These are phyloP conservation scores for Hybognathus amarus DNA, from an alignment of 2,797 vertebrate genomes.

Conservation along the genomic window DNA sequence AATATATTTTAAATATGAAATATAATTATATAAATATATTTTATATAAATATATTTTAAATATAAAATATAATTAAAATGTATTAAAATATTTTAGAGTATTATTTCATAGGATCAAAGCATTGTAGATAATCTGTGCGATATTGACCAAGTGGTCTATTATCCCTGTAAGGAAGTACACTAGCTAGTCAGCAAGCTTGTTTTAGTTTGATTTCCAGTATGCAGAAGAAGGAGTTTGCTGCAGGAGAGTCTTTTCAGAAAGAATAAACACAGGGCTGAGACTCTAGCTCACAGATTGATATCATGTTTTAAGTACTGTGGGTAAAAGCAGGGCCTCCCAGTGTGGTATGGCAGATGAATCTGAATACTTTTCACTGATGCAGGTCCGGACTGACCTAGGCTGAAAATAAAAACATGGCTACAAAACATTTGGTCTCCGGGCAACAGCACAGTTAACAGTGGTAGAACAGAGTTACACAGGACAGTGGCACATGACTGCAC, in stretches of 20 bases:
- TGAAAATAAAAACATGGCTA: conserved; percentile 66
- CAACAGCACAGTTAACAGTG: conserved; percentile 68
- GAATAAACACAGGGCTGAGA: conserved; percentile 16
- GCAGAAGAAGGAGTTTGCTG: conserved; percentile 7
- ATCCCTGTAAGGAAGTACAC: background rate
- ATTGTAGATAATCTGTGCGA: background rate
- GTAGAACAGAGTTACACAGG: conserved; percentile 69
- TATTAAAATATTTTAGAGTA: too few relatives aligned
- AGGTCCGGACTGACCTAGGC: conserved; percentile 61
- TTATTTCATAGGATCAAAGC: background rate
- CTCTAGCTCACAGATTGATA: conserved; percentile 5
- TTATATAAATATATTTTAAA: too few relatives aligned
- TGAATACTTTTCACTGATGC: conserved; percentile 69
- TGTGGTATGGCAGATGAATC: conserved; percentile 63
- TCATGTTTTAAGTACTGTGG: conserved; percentile 33
- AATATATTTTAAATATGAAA: too few relatives aligned
- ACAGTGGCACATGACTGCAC: conserved; percentile 70
- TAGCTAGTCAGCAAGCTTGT: background rate
- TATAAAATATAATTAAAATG: too few relatives aligned
- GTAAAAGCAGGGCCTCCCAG: conserved; percentile 51
- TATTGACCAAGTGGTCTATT: background rate
- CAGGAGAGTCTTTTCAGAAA: conserved; percentile 1
- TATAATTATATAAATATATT: too few relatives aligned
- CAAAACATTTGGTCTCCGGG: conserved; percentile 80
- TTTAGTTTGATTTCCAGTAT: background rate